Conservation (phyloP, 2,113 vertebrate species). For the Xenopus tropicalis region DNA sequence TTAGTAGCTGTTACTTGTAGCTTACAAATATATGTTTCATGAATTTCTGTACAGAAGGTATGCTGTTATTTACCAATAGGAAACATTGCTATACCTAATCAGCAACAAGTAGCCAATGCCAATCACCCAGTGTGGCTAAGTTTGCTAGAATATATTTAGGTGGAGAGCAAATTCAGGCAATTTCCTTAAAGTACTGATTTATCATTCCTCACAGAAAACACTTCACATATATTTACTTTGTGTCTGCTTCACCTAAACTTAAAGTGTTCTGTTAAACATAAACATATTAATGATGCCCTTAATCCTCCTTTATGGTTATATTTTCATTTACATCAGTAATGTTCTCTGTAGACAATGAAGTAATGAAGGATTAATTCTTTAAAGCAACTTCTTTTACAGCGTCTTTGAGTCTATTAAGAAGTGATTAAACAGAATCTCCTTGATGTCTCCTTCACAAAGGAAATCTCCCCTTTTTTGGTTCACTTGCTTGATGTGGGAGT, state of each 20-base stretch:
- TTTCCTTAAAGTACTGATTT: slow-evolving; percentile 14
- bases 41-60: too few species aligned
- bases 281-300: slow-evolving; percentile 27
- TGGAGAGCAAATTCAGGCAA: neutral
- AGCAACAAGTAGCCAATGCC: too few species aligned
- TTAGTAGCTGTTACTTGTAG: too few species aligned
- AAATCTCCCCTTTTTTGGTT: slow-evolving; percentile 72
- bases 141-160: too few species aligned
- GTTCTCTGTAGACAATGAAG: slow-evolving; percentile 50
- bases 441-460: slow-evolving; percentile 73
- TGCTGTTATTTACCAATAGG: too few species aligned
- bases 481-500: slow-evolving; percentile 74
- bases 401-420: slow-evolving; percentile 68
- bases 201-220: neutral
- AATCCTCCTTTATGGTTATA: slow-evolving; percentile 40
- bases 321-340: slow-evolving; percentile 46
- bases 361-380: slow-evolving; percentile 68
- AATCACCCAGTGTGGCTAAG: too few species aligned
- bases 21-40: too few species aligned
- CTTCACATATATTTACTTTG: slow-evolving; percentile 5
- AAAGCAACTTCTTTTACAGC: slow-evolving; percentile 71
- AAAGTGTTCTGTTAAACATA: slow-evolving; percentile 34
- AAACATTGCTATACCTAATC: too few species aligned
- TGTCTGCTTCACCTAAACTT: slow-evolving; percentile 20
- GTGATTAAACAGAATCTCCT: slow-evolving; percentile 70